A percentile compares a stretch with the other conserved stretches of the same genome.
Conservation (phyloP, 2,888 invertebrate genomes). For the Epistrophella euchroma region DNA sequence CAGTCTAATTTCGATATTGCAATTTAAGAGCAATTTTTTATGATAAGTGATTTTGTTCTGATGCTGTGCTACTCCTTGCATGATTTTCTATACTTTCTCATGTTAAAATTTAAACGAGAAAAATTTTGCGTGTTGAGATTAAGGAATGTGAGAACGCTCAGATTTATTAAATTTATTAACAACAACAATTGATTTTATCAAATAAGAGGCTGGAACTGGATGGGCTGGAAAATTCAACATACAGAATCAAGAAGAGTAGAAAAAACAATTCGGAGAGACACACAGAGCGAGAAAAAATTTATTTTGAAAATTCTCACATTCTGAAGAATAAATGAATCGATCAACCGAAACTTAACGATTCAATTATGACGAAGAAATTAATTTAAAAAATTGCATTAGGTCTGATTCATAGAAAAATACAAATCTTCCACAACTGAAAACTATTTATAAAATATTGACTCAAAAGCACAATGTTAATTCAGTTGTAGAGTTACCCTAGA, state of each 20-base stretch:
- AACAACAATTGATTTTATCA: constrained; percentile 42
- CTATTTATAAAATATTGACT: constrained; percentile 15
- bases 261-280: neutral
- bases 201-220: neutral
- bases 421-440: neutral
- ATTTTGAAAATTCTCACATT: constrained; percentile 64
- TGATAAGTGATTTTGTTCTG: constrained; percentile 17
- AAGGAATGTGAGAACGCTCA: constrained; percentile 57
- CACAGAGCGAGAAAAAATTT: neutral
- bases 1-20: constrained; percentile 44
- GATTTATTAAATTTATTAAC: constrained; percentile 69
- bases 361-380: constrained; percentile 35
- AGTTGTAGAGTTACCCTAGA: neutral
- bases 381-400: constrained; percentile 15
- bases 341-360: constrained; percentile 30
- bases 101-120: constrained; percentile 52
- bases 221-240: neutral
- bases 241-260: neutral
- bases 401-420: constrained; percentile 34
- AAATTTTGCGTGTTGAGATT: constrained; percentile 56
- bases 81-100: constrained; percentile 16
- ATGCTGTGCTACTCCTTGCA: neutral
- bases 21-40: constrained; percentile 61
- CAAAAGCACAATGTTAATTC: neutral
- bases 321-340: constrained; percentile 52